Percentiles rank a stretch among this genome's conserved stretches.
phyloP scores from a whole-genome alignment of 2,113 vertebrate genomes.

The Okapia johnstoni region DNA sequence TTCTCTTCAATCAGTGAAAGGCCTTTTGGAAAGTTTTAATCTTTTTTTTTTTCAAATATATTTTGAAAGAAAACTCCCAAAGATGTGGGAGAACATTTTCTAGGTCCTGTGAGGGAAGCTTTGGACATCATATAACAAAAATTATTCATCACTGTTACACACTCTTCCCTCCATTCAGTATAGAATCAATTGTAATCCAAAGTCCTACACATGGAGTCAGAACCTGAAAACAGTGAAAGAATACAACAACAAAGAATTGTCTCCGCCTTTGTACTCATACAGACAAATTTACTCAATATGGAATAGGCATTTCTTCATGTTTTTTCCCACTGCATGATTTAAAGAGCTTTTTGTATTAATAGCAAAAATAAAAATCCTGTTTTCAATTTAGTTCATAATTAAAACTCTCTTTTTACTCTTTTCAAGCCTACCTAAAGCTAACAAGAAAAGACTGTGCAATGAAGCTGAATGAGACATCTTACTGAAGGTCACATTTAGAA shows the following conservation, averaged over 20 bases:
- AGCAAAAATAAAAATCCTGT: not conserved
- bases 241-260: not conserved
- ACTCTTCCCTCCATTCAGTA: not conserved
- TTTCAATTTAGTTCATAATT: constrained; percentile 51
- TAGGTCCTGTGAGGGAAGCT: not conserved
- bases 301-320: not conserved
- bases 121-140: not conserved
- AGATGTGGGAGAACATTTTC: not conserved
- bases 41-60: not conserved
- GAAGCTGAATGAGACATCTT: constrained; percentile 40
- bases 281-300: not conserved
- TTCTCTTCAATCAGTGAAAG: not conserved
- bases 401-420: constrained; percentile 38
- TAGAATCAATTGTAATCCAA: not conserved
- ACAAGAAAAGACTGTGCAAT: constrained; percentile 26
- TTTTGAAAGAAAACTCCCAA: not conserved
- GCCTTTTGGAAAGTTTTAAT: not conserved
- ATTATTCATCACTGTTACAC: not conserved
- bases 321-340: not conserved
- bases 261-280: not conserved
- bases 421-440: not conserved
- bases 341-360: not conserved
- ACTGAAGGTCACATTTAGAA: constrained; percentile 62
- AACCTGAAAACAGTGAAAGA: not conserved
- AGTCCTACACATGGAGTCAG: not conserved